phyloP scores from a whole-genome alignment of 2,113 vertebrate genomes.

The Pomatorhinus ruficollis region DNA sequence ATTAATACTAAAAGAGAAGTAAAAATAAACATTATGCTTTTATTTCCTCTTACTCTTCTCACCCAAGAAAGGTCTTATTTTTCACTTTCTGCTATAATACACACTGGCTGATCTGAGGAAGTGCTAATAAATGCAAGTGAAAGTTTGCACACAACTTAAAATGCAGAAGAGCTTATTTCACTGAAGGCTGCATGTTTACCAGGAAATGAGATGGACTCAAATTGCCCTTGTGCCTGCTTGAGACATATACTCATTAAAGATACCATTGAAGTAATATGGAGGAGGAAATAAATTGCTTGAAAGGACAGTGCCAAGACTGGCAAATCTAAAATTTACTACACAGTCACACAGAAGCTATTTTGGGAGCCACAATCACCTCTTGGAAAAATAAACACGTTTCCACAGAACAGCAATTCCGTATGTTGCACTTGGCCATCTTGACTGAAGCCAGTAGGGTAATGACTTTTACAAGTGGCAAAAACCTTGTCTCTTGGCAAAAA shows the following conservation, averaged over 20 bases:
- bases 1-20: background rate
- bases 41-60: background rate
- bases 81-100: background rate
- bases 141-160: conserved; percentile 27
- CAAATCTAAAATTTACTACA: conserved; percentile 49
- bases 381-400: conserved; percentile 59
- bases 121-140: conserved; percentile 3
- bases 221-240: background rate
- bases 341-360: conserved; percentile 25
- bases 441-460: background rate
- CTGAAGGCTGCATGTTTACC: conserved; percentile 1
- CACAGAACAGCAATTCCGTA: background rate
- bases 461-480: conserved; percentile 8
- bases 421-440: conserved; percentile 14
- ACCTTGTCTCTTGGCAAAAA: background rate
- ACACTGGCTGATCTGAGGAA: background rate
- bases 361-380: conserved; percentile 52
- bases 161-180: background rate
- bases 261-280: background rate
- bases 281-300: conserved; percentile 22
- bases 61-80: background rate
- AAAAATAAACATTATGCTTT: background rate
- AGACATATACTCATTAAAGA: conserved; percentile 9
- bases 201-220: background rate
- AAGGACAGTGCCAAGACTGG: conserved; percentile 4